Evolutionary conservation across 2,888 invertebrate genomes (phyloP), one percentile per base, ranked within the genome.

Genomic region (Emmelina monodactyla): DNA sequence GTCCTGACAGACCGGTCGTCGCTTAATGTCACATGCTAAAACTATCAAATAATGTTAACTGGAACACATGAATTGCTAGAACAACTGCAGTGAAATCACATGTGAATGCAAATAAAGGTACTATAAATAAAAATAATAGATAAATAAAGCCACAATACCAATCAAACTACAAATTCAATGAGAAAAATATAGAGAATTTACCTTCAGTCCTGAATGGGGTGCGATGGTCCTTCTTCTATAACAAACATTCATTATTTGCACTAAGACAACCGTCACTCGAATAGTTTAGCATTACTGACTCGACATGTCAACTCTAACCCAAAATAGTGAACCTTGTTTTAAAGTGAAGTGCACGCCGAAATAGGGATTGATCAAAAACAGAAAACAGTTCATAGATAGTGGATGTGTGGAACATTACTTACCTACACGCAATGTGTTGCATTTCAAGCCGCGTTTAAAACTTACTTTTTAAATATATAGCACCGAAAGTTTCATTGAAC

Each of bases 41-140:
- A 25, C 11, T 25, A 25, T 25, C n/a, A 10, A n/a, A n/a, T 25
- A 7, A 25, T 47, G 45, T 44, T 45, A 47, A 51, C 51, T 55
- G 50, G 52, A 53, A 58, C 66, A 68, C 67, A 75, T 73, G 73
- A 72, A 72, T 67, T 66, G 67, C 69, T 65, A 25, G 25, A 51
- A 67, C 62, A 64, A 65, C 65, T 70, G 76, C 73, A 72, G 79
- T 78, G 79, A 79, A 78, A 78, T 79, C 79, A 79, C 79, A 79
- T 79, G 79, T 79, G 78, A 79, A 78, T 78, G 78, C 75, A 73
- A 73, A 62, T 59, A 65, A 62, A 61, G 55, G 49, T 38, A 55
- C 65, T 60, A 65, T 60, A 67, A 29, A 19, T 6, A 69, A 62
- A 69, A 69, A 75, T 68, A 72, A 70, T 71, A 72, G 52, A 76